Conservation (phyloP, 1,140 invertebrate genomes). For the Agrilus planipennis region DNA sequence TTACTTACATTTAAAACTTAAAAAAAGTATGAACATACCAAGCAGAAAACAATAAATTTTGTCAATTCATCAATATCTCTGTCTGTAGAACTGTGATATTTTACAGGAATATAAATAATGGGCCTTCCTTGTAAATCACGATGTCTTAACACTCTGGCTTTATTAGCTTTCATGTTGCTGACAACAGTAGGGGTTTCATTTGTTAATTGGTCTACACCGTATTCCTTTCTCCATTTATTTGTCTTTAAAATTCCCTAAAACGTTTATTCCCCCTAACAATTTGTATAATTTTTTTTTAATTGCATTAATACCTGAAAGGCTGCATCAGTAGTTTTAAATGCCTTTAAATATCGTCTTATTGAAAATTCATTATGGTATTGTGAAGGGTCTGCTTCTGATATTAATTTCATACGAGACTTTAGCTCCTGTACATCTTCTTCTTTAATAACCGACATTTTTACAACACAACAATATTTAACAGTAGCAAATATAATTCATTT, state of each 20-base stretch:
- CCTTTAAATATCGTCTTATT: conserved; percentile 52
- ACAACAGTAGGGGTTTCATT: conserved; percentile 47
- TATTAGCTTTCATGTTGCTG: conserved; percentile 44
- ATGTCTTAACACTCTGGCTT: conserved; percentile 53
- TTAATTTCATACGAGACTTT: conserved; percentile 55
- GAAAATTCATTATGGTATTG: conserved; percentile 63
- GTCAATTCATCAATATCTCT: conserved; percentile 61
- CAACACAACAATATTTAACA: too few relatives aligned
- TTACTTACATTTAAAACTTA: too few relatives aligned
- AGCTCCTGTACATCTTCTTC: conserved; percentile 50
- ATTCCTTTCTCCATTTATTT: conserved; percentile 63
- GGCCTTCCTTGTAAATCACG: conserved; percentile 57
- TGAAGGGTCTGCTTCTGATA: conserved; percentile 51
- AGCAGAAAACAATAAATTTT: conserved; percentile 61
- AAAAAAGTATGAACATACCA: conserved; percentile 38
- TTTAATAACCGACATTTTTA: too few relatives aligned
- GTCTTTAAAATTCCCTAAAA: conserved; percentile 58
- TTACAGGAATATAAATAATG: conserved; percentile 63
- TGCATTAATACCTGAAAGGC: conserved; percentile 49
- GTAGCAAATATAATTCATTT: too few relatives aligned
- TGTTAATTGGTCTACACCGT: conserved; percentile 46
- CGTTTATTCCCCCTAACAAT: not conserved
- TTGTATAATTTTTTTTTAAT: conserved; percentile 12
- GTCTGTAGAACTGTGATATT: conserved; percentile 58
- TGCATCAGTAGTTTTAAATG: conserved; percentile 56